These are phyloP conservation scores for Drosophila vallismaia DNA, from an alignment of 2,888 invertebrate genomes.

Conservation along the genomic window DNA sequence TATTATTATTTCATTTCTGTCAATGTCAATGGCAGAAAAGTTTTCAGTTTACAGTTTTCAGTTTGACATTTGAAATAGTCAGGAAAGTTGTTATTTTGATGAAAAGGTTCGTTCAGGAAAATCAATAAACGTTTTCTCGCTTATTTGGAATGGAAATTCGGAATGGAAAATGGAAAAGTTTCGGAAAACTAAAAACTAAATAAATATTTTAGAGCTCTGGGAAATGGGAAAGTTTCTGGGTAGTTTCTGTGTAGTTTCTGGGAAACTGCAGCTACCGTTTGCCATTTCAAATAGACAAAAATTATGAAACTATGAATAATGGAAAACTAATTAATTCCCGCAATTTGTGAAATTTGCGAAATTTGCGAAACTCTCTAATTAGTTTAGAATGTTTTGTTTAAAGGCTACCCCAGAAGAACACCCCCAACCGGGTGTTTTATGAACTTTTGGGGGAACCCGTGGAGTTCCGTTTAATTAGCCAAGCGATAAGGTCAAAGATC, in stretches of 20 bases:
- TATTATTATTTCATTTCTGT: neutral
- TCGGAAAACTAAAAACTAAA: neutral
- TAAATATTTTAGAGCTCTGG: neutral
- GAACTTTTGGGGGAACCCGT: conserved; percentile 1
- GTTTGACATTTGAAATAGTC: neutral
- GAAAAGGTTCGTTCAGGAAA: neutral
- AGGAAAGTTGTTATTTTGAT: neutral
- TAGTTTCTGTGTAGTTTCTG: too few species aligned
- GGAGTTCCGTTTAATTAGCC: conserved; percentile 21
- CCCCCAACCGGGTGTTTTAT: conserved; percentile 6
- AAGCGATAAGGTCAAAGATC: conserved; percentile 25
- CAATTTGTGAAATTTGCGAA: too few species aligned
- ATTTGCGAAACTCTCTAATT: neutral
- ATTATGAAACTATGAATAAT: neutral
- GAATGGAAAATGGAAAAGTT: neutral
- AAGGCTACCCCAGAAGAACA: neutral
- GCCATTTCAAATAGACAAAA: neutral
- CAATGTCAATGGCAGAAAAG: conserved; percentile 9
- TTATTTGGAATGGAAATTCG: too few species aligned
- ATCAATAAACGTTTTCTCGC: neutral
- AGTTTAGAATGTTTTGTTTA: neutral
- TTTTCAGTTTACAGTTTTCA: neutral
- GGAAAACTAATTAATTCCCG: neutral
- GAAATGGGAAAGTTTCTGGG: too few species aligned
- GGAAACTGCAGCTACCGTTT: neutral